phyloP scores from a whole-genome alignment of 2,113 vertebrate genomes.

The Hippocampus barbouri region DNA sequence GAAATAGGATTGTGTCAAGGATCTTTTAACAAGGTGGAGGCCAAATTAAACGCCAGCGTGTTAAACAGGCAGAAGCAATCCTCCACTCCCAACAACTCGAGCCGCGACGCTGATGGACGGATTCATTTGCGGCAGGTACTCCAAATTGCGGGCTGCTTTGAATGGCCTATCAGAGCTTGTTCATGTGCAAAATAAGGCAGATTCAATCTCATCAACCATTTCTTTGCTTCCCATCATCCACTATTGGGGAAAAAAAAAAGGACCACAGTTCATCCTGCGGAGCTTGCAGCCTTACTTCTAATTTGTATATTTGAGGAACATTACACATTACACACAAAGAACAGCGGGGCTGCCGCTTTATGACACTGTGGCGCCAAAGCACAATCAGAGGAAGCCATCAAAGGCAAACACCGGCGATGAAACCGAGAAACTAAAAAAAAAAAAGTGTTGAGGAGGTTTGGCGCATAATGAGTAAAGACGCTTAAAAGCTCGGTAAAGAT shows the following conservation, averaged over 20 bases:
- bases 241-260: constrained; percentile 48
- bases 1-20: neutral
- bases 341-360: constrained; percentile 23
- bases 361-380: constrained; percentile 40
- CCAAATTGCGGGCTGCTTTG: constrained; percentile 64
- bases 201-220: constrained; percentile 61
- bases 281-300: constrained; percentile 30
- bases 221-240: constrained; percentile 57
- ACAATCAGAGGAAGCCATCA: constrained; percentile 35
- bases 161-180: constrained; percentile 50
- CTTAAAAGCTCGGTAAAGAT: constrained; percentile 42
- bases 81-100: constrained; percentile 28
- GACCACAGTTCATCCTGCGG: constrained; percentile 55
- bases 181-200: constrained; percentile 57
- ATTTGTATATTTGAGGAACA: constrained; percentile 45
- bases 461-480: constrained; percentile 45
- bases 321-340: constrained; percentile 14
- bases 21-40: constrained; percentile 18
- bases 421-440: constrained; percentile 21
- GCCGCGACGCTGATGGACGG: constrained; percentile 62
- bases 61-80: constrained; percentile 25
- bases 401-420: constrained; percentile 31
- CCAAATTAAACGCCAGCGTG: constrained; percentile 31
- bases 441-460: constrained; percentile 31
- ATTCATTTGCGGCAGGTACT: constrained; percentile 62